Percentiles rank a stretch among this genome's conserved stretches.
phyloP scores from a whole-genome alignment of 2,113 vertebrate species.

The Pygoscelis adeliae region DNA sequence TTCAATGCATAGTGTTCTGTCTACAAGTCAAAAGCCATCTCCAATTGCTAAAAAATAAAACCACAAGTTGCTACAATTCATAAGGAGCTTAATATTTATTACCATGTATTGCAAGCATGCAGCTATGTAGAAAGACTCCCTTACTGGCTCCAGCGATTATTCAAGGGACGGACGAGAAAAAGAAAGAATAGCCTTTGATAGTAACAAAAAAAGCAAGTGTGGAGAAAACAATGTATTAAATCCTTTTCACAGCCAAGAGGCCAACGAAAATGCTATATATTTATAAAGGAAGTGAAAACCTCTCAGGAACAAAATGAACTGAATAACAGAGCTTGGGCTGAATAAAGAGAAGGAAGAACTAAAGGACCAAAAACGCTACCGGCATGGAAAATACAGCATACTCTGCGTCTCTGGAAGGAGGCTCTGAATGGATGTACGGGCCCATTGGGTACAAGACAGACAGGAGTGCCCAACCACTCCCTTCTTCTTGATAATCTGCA shows the following conservation, averaged over 20 bases:
- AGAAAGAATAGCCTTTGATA: conserved; percentile 54
- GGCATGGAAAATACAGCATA: background rate
- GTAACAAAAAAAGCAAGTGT: conserved; percentile 43
- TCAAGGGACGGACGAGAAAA: background rate
- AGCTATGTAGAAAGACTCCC: conserved; percentile 12
- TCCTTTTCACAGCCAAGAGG: conserved; percentile 65
- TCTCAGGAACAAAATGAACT: conserved; percentile 62
- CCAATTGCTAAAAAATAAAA: conserved; percentile 54
- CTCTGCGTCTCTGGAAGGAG: background rate
- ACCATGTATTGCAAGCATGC: background rate
- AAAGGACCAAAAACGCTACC: background rate
- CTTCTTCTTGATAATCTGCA: background rate
- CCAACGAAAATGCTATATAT: conserved; percentile 65
- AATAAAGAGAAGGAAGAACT: conserved; percentile 48
- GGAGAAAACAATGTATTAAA: conserved; percentile 65
- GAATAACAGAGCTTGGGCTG: conserved; percentile 48
- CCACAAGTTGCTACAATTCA: conserved; percentile 44
- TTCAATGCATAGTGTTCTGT: background rate
- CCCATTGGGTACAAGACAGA: background rate
- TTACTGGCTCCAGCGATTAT: conserved; percentile 38
- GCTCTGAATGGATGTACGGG: background rate
- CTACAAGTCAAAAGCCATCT: conserved; percentile 51
- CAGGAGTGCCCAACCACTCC: background rate
- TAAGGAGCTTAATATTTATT: conserved; percentile 62
- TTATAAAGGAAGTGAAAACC: conserved; percentile 73